Evolutionary conservation across 1,140 invertebrate species (phyloP), one percentile per base, ranked within the genome.

Genomic region (Temnothorax longispinosus): DNA sequence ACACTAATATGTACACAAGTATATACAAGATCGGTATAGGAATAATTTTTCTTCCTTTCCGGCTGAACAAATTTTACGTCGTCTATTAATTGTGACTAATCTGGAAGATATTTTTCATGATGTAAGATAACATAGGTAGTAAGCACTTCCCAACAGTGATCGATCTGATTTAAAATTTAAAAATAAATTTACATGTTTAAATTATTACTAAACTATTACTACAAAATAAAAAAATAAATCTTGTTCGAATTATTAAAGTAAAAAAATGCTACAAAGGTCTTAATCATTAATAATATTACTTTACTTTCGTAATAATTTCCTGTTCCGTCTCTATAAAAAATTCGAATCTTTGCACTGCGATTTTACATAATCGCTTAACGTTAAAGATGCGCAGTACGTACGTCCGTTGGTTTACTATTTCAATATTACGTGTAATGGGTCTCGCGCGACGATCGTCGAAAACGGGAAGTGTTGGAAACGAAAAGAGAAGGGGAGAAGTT

Each of bases 1-100:
- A 44, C 62, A 8, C 32, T 8, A 74, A 74, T 74, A 38, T 50
- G 7, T 84, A 72, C 8, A 82, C 8, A 82, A 69, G 50, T 78
- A 67, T 80, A 41, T 18, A 80, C 27, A 82, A 58, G 10, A 47
- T 35, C 2, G 11, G 35, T 44, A 18, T 44, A 58, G 27, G 13
- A 47, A 71, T 58, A 44, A 65, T 65, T 38, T 58, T 41, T 58
- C 38, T 75, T 58, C 18, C 41, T 18, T 76, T 32, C 54, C 8
- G 27, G 7, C 27, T 60, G n/a, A 75, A 75, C 7, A 1, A 75
- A 58, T 58, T 58, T 56, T 44, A 27, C 0, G n/a, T 27, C 10
- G 7, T 56, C 21, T 27, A 27, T 27, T 27, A 27, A 27, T 27
- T 27, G 27, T 27, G 27, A 1, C 27, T 58, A 76, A 76, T 58